These are phyloP conservation scores for Macquaria ambigua DNA, from an alignment of 2,113 vertebrate species.

Conservation along the genomic window DNA sequence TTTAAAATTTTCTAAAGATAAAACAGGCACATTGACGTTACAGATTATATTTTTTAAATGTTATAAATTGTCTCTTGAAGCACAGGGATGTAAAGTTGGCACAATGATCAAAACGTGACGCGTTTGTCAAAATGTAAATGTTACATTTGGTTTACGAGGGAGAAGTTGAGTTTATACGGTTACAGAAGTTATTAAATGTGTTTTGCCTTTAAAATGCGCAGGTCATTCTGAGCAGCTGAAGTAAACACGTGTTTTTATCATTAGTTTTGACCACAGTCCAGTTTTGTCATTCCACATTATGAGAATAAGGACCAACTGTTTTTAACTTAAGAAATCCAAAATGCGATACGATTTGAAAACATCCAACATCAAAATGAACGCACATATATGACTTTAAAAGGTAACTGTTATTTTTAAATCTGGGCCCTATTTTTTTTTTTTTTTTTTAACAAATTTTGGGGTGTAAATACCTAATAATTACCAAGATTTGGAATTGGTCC, in stretches of 20 bases:
- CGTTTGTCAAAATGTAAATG: background rate
- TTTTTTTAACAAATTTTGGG: too few relatives aligned
- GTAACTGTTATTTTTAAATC: too few relatives aligned
- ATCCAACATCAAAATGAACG: background rate
- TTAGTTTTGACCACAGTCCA: background rate
- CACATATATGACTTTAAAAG: background rate
- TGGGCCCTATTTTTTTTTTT: too few relatives aligned
- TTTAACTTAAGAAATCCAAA: background rate
- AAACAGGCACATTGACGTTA: background rate
- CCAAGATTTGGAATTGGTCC: too few relatives aligned
- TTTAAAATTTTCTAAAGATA: background rate
- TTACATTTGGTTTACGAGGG: constrained; percentile 13
- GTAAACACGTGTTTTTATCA: background rate
- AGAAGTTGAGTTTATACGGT: constrained; percentile 1
- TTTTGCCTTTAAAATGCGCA: constrained; percentile 19
- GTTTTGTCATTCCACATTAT: constrained; percentile 9
- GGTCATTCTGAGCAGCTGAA: background rate
- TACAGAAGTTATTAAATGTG: constrained; percentile 10
- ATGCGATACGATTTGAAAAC: background rate
- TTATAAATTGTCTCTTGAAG: background rate
- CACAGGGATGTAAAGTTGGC: background rate
- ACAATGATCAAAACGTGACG: background rate
- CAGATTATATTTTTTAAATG: background rate
- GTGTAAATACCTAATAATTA: too few relatives aligned
- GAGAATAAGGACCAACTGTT: constrained; percentile 7